phyloP scores from a whole-genome alignment of 2,797 vertebrate species.

The Urocyon cinereoargenteus region DNA sequence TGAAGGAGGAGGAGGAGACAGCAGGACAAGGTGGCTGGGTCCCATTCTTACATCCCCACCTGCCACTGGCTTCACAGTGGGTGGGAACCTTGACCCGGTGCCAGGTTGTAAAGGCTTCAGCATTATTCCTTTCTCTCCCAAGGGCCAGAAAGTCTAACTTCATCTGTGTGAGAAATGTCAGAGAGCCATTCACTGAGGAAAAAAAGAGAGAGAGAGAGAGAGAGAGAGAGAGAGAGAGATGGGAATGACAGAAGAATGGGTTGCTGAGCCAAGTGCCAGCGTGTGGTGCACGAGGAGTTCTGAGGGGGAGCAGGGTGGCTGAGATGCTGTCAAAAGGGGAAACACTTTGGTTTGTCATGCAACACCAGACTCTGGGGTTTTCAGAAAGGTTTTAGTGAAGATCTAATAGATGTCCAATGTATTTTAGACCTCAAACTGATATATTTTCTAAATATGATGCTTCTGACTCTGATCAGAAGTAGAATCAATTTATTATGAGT shows the following conservation, averaged over 20 bases:
- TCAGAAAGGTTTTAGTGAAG: background rate
- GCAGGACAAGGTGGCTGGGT: background rate
- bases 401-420: background rate
- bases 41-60: background rate
- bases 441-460: constrained; percentile 27
- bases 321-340: background rate
- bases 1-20: too few species aligned
- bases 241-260: background rate
- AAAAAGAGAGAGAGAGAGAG: background rate
- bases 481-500: background rate
- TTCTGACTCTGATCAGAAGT: background rate
- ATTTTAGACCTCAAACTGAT: background rate
- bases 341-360: background rate
- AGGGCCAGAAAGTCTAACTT: constrained; percentile 9
- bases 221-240: background rate
- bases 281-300: background rate
- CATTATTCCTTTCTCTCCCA: background rate
- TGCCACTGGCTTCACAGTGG: too few species aligned
- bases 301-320: background rate
- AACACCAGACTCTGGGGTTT: background rate
- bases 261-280: background rate
- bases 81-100: background rate
- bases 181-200: background rate
- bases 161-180: background rate
- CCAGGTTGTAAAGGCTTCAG: background rate